These are phyloP conservation scores for Drosophila fuyamai DNA, from an alignment of 1,140 invertebrate genomes.

Conservation along the genomic window DNA sequence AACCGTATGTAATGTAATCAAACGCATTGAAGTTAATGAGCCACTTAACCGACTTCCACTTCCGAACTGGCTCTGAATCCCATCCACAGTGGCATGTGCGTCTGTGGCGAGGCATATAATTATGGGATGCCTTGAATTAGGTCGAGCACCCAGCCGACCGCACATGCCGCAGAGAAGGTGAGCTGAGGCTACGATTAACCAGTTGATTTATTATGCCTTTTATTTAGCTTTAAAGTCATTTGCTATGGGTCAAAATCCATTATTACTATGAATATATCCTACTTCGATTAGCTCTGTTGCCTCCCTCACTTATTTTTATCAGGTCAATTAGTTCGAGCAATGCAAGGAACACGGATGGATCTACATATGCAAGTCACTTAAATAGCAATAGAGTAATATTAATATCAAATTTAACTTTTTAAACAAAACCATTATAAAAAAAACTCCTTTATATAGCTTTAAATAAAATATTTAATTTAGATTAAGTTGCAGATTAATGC, in stretches of 20 bases:
- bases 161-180: constrained; percentile 32
- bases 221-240: not conserved
- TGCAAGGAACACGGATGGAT: no score
- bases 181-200: constrained; percentile 8
- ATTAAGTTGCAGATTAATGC: constrained; percentile 28
- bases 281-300: not conserved
- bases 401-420: no score
- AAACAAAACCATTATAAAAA: no score
- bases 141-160: constrained; percentile 57
- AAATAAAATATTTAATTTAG: not conserved
- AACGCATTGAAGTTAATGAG: constrained; percentile 68
- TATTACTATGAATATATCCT: not conserved
- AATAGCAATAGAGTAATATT: no score
- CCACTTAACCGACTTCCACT: constrained; percentile 71
- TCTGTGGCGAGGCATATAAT: constrained; percentile 28
- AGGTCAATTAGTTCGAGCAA: no score
- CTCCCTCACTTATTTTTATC: no score
- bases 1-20: constrained; percentile 55
- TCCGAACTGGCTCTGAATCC: constrained; percentile 17
- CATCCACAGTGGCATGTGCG: constrained; percentile 22
- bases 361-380: no score
- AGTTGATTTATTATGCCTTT: not conserved
- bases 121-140: constrained; percentile 52
- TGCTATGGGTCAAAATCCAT: not conserved
- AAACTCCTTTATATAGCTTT: not conserved